Evolutionary conservation across 2,888 invertebrate genomes (phyloP).

Genomic region (Erebia palarica): DNA sequence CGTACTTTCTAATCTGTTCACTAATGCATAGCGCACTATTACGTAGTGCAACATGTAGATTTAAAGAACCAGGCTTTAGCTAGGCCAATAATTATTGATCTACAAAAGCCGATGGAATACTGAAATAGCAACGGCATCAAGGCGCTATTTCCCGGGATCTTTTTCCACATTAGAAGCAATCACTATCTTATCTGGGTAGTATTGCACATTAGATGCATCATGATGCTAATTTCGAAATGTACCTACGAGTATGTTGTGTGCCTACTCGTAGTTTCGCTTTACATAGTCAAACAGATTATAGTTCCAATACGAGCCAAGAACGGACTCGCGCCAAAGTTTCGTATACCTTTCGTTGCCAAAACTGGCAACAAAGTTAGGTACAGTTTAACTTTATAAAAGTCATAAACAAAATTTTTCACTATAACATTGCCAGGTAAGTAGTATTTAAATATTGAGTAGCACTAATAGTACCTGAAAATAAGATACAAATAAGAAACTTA

Average conservation of each 20-base stretch:
- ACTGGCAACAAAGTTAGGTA: background rate
- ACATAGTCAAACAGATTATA: background rate
- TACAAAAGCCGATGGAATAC: background rate
- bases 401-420: background rate
- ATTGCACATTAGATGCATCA: background rate
- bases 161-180: background rate
- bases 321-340: constrained; percentile 8
- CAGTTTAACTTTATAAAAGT: constrained; percentile 6
- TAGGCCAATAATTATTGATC: background rate
- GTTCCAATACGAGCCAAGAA: constrained; percentile 3
- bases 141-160: background rate
- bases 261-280: background rate
- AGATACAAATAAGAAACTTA: background rate
- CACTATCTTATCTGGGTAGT: background rate
- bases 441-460: background rate
- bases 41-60: background rate
- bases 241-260: background rate
- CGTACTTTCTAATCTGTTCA: background rate
- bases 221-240: background rate
- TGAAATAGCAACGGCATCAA: background rate
- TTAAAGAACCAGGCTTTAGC: background rate
- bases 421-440: background rate
- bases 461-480: background rate
- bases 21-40: background rate
- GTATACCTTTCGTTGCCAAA: constrained; percentile 12